Base-by-base conservation (phyloP, 2,888 invertebrate species). In the Drosophila monieri region DNA sequence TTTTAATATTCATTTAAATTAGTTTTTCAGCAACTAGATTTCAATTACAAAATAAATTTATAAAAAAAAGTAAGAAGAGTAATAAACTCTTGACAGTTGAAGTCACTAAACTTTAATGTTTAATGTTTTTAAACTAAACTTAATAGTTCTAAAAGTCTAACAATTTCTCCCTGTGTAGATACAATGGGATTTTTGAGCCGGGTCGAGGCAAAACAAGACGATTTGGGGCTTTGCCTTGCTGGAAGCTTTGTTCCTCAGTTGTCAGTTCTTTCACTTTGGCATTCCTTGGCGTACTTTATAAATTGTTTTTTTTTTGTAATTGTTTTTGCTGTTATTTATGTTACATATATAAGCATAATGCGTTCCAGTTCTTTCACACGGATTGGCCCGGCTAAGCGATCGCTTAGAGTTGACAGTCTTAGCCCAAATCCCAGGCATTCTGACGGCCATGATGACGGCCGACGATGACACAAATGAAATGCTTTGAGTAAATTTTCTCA, bases 211-310 rank as follows among this genome's bases (percentile, higher is more conserved):
- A 44, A 21, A 23, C 46, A 27, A 41, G 56, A 37, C 41, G 41
- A 8, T 30, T n/a, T 30, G 37, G 41, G 43, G 64, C 57, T 74
- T 68, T 68, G 68, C 76, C 67, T 74, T 85, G 80, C 59, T 64
- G 59, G 48, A 21, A 48, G 73, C 72, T 73, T 73, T 69, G 39
- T 21, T 3, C 4, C 21, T 23, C 48, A 9, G 25, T 54, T 49
- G 69, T 30, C 37, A 44, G 64, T 76, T 54, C 78, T 66, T 67
- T 53, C 64, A 62, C 72, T 84, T 64, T 70, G 74, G 70, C 78
- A 81, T 81, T 86, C 87, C 86, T 80, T 55, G 60, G 74, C 76
- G 87, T 81, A 86, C 73, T 64, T 68, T 53, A 25, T 64, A 64
- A 64, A 67, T 61, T 64, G 51, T 64, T 65, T 12, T 27, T 30